Base-by-base conservation (phyloP, 1,140 invertebrate species). In the Wiebesia pumilae region DNA sequence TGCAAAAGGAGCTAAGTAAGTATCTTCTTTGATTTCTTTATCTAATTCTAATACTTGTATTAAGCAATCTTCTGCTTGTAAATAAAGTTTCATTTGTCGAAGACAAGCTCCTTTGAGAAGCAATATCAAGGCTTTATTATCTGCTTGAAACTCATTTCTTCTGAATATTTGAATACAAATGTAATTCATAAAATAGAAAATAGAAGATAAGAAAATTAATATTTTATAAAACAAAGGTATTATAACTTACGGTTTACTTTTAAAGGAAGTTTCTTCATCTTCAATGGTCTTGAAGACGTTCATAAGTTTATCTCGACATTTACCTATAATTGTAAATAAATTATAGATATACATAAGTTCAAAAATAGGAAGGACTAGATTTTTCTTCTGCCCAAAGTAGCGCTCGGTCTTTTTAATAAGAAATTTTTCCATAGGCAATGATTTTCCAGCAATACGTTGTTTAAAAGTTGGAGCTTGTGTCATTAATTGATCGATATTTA, bases 351-450 rank as follows among this genome's bases (percentile, higher is more conserved):
- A 99, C 89, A 99, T 95, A 81, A 99, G 94, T 93, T 99, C 98
- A 87, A 98, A 94, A 40, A 96, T 96, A 21, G 98, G 98, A 79
- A 99, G 94, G 10, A 97, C 93, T 62, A 99, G 94, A 67, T 93
- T 94, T 43, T 96, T 95, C 71, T 96, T 96, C 93, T 98, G 97
- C 58, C 95, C 94, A 88, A 96, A 95, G 93, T 96, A 98, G 79
- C 97, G 94, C 84, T 96, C 95, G 33, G 97, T 95, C 91, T 98
- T 98, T 90, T 96, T 97, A 19, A 98, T 95, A 58, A 97, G 96
- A 94, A 99, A 99, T 91, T 99, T 99, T 93, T 99, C 98, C 95
- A 99, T 97, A 27, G 98, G 98, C 88, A 99, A 93, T 14, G 98
- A 99, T 94, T 99, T 99, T 0, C 98, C 98, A 54, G 98, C 98